Base-by-base conservation (phyloP, 2,888 invertebrate genomes). In the Monochamus alternatus region DNA sequence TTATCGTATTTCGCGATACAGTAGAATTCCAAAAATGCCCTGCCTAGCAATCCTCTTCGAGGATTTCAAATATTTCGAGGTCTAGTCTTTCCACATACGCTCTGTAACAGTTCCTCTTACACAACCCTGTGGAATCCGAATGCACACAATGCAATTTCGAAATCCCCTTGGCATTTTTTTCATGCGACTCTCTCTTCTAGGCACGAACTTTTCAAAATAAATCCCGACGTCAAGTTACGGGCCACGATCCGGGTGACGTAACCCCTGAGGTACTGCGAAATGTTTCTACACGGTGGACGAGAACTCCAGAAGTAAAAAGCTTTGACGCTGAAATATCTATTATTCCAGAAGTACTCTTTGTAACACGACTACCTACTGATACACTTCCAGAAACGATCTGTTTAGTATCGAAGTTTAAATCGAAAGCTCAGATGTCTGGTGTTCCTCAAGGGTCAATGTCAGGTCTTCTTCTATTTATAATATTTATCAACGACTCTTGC, bases 101-200 rank as follows among this genome's bases (percentile, higher is more conserved):
- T 38, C 5, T 38, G 38, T 7, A 38, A 38, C 38, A 55, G 55
- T 55, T 55, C 55, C 55, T 55, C 55, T 55, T 55, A 14, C 55
- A 55, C 55, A 22, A 55, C 14, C n/a, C 7, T 3, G 55, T 55
- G 55, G 55, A 55, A 55, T 55, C 22, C 55, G 55, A 10, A 55
- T 55, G 55, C 55, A 55, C 55, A 55, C 55, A 55, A 55, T 55
- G 55, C 55, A 55, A 47, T 55, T 55, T 55, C 22, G 55, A 55
- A 55, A 55, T 55, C 55, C n/a, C 55, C n/a, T n/a, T 7, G 55
- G 55, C 47, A 47, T 47, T 47, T 47, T 38, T 47, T 47, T 3
- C 5, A 9, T 8, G 12, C 12, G 12, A 9, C 47, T 47, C 47
- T 47, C 47, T 47, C 47, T 47, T 47, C 47, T 47, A 9, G 47